Base-by-base conservation (phyloP, 2,888 invertebrate species). In the Drosophila paramelanica region DNA sequence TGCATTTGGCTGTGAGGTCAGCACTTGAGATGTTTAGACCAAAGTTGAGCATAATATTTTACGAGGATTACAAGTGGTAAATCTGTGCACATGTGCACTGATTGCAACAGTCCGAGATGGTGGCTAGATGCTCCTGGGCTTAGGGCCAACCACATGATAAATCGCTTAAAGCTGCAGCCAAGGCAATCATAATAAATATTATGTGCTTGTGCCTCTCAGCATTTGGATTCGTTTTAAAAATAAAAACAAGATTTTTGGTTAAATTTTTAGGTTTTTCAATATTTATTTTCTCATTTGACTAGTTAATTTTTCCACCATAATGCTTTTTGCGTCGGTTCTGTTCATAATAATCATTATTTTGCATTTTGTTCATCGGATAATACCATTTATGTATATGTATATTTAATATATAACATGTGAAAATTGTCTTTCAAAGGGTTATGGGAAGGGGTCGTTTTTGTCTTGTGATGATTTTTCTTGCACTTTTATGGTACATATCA, bases 281-380 rank as follows among this genome's bases (percentile, higher is more conserved):
- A 79, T 91, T 90, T 91, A 91, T 91, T 90, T 90, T 82, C 81
- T 88, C 90, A 88, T 91, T 91, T 90, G 89, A 91, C 90, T 91
- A 90, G 67, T 79, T 90, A 83, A 82, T 79, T 69, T 77, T 77
- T 58, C 86, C 86, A 76, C 66, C 73, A 72, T 78, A 74, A 61
- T 68, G 74, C 59, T 45, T 70, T 77, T 75, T 78, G 65, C 47
- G 23, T 67, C 55, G 59, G 47, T 52, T 69, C 43, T 45, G 53
- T 73, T 88, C 69, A 83, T 81, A 85, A 88, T 84, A 85, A 80
- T 85, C 77, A 73, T 75, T 77, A 77, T 80, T 73, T 78, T 78
- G 64, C 78, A 77, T 79, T 77, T 79, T 83, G 80, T 77, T 75
- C 66, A 68, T 84, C 72, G 47, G 85, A 75, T 82, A 82, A 87